A percentile compares a stretch with the other conserved stretches of the same genome.
Conservation (phyloP, 2,888 invertebrate genomes). For the Abrostola triplasia region DNA sequence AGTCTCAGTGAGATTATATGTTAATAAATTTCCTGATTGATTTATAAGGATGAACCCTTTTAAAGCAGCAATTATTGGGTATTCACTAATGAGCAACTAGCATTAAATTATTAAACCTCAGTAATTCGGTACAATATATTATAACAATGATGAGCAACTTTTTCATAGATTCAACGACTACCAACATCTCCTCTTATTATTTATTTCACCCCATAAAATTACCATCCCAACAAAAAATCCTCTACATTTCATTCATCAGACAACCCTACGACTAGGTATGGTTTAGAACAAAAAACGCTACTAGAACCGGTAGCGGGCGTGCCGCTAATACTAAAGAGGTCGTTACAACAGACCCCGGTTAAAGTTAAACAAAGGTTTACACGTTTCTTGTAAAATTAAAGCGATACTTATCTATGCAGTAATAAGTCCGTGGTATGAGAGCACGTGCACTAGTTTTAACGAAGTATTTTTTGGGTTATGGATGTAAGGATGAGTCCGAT, state of each 20-base stretch:
- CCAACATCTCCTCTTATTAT: no score
- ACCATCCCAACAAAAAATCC: no score
- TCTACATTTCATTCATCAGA: background rate
- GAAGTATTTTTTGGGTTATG: slow-evolving; percentile 62
- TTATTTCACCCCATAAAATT: no score
- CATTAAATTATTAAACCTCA: no score
- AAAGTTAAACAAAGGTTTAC: slow-evolving; percentile 77
- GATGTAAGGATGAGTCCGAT: slow-evolving; percentile 51
- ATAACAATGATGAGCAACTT: no score
- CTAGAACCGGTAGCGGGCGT: slow-evolving; percentile 84
- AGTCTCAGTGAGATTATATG: no score
- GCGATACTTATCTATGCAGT: slow-evolving; percentile 82
- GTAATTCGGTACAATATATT: no score
- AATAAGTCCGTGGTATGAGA: slow-evolving; percentile 76
- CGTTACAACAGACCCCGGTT: slow-evolving; percentile 66
- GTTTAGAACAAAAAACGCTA: slow-evolving; percentile 71
- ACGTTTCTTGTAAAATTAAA: slow-evolving; percentile 84
- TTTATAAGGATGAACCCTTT: no score
- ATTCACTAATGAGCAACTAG: no score
- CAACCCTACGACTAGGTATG: slow-evolving; percentile 52
- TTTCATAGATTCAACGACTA: no score
- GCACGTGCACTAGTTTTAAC: slow-evolving; percentile 85
- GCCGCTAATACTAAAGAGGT: slow-evolving; percentile 82
- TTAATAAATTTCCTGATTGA: no score
- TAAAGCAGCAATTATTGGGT: no score